These are phyloP conservation scores for Petrocephalus microphthalmus DNA, from an alignment of 2,113 vertebrate species.

Conservation along the genomic window DNA sequence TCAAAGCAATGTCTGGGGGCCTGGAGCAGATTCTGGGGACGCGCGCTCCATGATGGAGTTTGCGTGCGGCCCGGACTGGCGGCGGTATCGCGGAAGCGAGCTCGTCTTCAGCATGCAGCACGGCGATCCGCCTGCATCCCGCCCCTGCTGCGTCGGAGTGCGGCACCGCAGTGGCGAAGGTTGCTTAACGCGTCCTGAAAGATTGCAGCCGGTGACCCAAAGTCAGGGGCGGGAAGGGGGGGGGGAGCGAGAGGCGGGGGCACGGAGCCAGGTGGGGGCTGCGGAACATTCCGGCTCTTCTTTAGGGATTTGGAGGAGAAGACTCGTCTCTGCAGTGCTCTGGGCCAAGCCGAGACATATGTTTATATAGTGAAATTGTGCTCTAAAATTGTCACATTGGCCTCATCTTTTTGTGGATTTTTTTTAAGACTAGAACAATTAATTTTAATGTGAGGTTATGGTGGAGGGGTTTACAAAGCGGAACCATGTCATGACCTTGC, in stretches of 20 bases:
- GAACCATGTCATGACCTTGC: neutral
- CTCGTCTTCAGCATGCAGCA: neutral
- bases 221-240: neutral
- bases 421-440: neutral
- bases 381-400: neutral
- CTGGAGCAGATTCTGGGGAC: neutral
- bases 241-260: neutral
- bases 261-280: neutral
- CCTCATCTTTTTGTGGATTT: neutral
- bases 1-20: neutral
- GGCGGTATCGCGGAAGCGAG: neutral
- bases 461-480: neutral
- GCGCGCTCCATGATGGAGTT: neutral
- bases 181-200: neutral
- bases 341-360: neutral
- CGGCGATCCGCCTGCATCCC: no score
- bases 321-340: neutral
- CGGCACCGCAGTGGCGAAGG: neutral
- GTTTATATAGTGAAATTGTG: neutral
- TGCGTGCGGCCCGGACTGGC: neutral
- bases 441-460: neutral
- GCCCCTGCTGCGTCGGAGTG: no score
- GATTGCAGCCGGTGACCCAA: neutral
- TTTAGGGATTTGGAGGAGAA: neutral
- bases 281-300: slow-evolving; percentile 5